A percentile compares a stretch with the other conserved stretches of the same genome.
Conservation (phyloP, 1,140 invertebrate species). For the Ylistrum balloti region DNA sequence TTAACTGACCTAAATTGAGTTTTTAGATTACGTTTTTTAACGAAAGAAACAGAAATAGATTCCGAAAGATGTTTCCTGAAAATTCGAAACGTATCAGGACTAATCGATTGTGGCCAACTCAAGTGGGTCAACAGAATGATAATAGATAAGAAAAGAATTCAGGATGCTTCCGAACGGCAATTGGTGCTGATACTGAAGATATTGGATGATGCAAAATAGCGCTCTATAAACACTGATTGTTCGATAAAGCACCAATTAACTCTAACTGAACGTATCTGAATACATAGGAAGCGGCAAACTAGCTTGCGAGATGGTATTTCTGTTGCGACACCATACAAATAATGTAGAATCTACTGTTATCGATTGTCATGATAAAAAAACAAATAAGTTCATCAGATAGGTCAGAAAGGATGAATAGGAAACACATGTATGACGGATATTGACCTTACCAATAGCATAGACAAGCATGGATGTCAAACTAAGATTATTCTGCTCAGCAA, state of each 20-base stretch:
- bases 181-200: not conserved
- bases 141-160: not conserved
- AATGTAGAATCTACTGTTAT: not conserved
- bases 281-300: not conserved
- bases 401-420: not conserved
- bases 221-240: not conserved
- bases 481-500: too few relatives aligned
- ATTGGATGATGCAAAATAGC: not conserved
- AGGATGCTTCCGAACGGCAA: not conserved
- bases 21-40: too few relatives aligned
- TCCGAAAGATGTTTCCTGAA: not conserved
- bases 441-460: not conserved
- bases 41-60: not conserved
- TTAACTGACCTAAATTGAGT: too few relatives aligned
- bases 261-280: not conserved
- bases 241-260: not conserved
- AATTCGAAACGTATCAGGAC: not conserved
- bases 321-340: not conserved
- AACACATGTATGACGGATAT: not conserved
- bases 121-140: not conserved
- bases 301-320: not conserved
- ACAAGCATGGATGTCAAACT: too few relatives aligned
- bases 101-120: not conserved
- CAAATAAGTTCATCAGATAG: conserved; percentile 10
- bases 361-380: not conserved